Percentiles rank a stretch among this genome's conserved stretches.
Conservation (phyloP, 2,113 vertebrate genomes). For the Isichthys henryi region DNA sequence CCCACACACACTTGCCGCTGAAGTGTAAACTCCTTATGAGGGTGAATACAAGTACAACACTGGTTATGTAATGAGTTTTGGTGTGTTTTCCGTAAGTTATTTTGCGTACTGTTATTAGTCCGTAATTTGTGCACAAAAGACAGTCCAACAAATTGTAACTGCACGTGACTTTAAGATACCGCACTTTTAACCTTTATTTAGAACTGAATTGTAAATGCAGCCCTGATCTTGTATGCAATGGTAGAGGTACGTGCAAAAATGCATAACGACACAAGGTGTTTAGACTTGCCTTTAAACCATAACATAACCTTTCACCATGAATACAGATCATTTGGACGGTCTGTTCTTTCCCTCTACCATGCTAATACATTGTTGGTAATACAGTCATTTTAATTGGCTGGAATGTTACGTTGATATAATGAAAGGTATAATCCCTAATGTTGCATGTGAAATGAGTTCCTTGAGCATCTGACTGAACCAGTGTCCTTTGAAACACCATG, state of each 20-base stretch:
- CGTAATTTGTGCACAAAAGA: not conserved
- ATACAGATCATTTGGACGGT: not conserved
- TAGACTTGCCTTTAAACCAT: not conserved
- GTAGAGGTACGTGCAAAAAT: not conserved
- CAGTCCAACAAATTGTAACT: not conserved
- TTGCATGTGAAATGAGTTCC: not conserved
- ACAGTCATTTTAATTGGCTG: no score
- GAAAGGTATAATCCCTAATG: not conserved
- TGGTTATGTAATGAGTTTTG: not conserved
- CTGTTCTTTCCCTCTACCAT: not conserved
- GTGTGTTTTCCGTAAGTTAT: not conserved
- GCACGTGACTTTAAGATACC: not conserved
- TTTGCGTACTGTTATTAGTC: not conserved
- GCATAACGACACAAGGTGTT: not conserved
- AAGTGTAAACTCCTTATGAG: not conserved
- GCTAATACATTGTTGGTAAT: not conserved
- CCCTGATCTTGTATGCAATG: not conserved
- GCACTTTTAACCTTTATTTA: not conserved
- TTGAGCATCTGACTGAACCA: not conserved
- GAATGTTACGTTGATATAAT: not conserved
- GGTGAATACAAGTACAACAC: not conserved
- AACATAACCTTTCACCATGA: not conserved
- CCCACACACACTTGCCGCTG: not conserved
- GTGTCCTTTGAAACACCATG: not conserved
- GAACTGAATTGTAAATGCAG: not conserved